A percentile compares a stretch with the other conserved stretches of the same genome.
Conservation (phyloP, 1,140 invertebrate species). For the Zaprionus camerounensis region DNA sequence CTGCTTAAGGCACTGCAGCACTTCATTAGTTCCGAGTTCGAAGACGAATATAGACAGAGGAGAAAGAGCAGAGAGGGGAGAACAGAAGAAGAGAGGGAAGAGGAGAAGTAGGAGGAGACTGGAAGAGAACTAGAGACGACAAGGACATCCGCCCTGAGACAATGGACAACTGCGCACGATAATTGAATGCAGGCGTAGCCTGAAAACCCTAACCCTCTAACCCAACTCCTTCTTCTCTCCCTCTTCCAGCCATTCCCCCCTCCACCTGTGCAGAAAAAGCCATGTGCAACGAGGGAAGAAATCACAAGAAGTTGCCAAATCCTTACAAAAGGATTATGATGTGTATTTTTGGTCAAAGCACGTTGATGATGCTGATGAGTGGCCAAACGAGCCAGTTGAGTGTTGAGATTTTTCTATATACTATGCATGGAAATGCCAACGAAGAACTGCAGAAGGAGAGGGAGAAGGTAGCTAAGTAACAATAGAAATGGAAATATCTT, state of each 20-base stretch:
- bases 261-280: slow-evolving; percentile 36
- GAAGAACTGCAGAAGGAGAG: background rate
- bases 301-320: slow-evolving; percentile 67
- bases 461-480: too few relatives aligned
- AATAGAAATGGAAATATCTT: slow-evolving; percentile 26
- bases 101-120: background rate
- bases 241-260: background rate
- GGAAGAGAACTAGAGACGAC: background rate
- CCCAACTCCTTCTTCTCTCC: background rate
- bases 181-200: slow-evolving; percentile 70
- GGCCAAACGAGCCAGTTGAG: slow-evolving; percentile 65
- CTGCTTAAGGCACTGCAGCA: slow-evolving; percentile 81
- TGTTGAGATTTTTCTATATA: slow-evolving; percentile 35
- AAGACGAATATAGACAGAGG: slow-evolving; percentile 6
- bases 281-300: slow-evolving; percentile 47
- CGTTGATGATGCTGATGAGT: slow-evolving; percentile 28
- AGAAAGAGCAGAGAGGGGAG: too few relatives aligned
- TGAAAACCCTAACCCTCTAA: slow-evolving; percentile 16
- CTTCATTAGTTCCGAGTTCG: slow-evolving; percentile 75
- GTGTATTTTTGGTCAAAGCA: slow-evolving; percentile 75
- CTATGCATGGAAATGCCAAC: slow-evolving; percentile 14
- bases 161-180: slow-evolving; percentile 77
- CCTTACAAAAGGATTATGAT: slow-evolving; percentile 81
- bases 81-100: background rate
- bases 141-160: slow-evolving; percentile 65